Base-by-base conservation (phyloP, 2,797 vertebrate species). In the Triplophysa yarkandensis region DNA sequence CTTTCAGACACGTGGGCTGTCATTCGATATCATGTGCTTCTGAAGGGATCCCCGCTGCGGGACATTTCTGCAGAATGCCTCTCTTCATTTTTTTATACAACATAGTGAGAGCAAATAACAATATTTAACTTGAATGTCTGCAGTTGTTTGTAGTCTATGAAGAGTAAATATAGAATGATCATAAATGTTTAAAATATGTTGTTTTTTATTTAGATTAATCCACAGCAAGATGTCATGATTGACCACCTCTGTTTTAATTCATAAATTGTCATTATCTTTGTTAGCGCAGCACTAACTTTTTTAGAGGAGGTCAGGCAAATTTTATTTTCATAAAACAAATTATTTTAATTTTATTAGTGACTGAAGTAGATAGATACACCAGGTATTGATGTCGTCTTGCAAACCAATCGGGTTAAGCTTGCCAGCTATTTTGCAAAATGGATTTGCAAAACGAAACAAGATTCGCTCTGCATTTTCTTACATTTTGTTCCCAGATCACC, bases 1-100 rank as follows among this genome's bases (percentile, higher is more conserved):
- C 50, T 16, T 27, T 65, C 28, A 60, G 66, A 48, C 48, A 50
- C 54, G 54, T 60, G 41, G 50, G 64, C 27, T 28, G 69, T 75
- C 67, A 70, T 27, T 50, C 32, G 19, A 7, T 23, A 64, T 30
- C 41, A 68, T 52, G 48, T 55, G 52, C 16, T 36, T 64, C n/a
- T 23, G 19, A 54, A 64, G 48, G 27, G 10, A 74, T 57, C 28
- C 60, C 25, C 41, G 16, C 46, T 11, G 36, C 28, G 27, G 61
- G 27, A 74, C n/a, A 74, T 34, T 32, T 48, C 71, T 44, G 25
- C 57, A 16, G 32, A 62, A 36, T 65, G 36, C 10, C 61, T 52
- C 34, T 34, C 9, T 36, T n/a, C n/a, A n/a, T n/a, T 8, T 11
- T 10, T 36, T 36, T 36, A 11, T 11, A 36, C 36, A 39, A 11